Conservation (phyloP, 2,113 vertebrate species). For the Theropithecus gelada region DNA sequence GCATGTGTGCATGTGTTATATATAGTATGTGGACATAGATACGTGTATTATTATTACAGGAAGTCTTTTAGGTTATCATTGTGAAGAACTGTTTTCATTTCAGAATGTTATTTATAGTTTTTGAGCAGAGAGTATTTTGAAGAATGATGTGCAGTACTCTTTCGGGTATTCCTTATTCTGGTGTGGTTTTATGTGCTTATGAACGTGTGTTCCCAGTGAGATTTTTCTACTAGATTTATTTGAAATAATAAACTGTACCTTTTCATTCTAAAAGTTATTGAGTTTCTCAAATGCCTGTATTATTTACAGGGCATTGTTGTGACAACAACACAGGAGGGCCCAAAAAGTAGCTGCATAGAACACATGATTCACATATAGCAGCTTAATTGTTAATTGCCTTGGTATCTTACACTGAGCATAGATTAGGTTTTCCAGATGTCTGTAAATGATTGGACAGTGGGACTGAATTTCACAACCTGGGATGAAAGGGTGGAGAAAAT, state of each 20-base stretch:
- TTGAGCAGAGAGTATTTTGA: not conserved
- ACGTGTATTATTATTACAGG: not conserved
- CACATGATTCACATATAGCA: not conserved
- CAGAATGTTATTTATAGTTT: not conserved
- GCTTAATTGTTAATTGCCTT: not conserved
- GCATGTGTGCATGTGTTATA: not conserved
- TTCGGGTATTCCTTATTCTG: not conserved
- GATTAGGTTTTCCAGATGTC: slow-evolving; percentile 5
- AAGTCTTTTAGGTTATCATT: not conserved
- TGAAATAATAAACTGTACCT: not conserved
- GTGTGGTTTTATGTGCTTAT: not conserved
- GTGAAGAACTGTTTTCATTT: not conserved
- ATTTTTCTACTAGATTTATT: not conserved
- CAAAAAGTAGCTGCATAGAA: not conserved
- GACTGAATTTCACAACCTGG: slow-evolving; percentile 37
- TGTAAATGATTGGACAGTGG: slow-evolving; percentile 28
- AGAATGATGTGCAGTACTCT: not conserved
- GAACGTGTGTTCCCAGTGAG: not conserved
- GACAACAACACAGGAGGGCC: not conserved
- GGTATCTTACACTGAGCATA: not conserved
- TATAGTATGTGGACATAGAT: not conserved
- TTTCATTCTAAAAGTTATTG: not conserved
- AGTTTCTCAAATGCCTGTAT: not conserved
- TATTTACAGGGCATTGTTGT: not conserved
- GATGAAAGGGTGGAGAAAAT: not conserved